Evolutionary conservation across 2,797 vertebrate species (phyloP), one percentile per base, ranked within the genome.

Genomic region (Trachops cirrhosus): DNA sequence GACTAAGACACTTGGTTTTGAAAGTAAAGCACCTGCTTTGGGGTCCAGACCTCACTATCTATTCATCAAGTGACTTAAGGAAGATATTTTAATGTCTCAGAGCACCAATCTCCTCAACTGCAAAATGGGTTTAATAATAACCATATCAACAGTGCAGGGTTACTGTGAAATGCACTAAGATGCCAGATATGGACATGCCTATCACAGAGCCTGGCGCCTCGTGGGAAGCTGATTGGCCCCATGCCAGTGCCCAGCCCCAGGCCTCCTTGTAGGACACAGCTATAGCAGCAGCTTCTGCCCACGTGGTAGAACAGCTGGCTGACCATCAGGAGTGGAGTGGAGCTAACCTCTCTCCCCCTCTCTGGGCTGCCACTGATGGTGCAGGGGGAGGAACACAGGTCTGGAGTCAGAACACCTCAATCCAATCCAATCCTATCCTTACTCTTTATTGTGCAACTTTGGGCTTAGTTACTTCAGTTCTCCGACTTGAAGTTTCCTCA

Each of bases 401-500:
- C 41, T 22, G 50, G 50, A 48, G 26, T 57, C 64, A 54, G 41
- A 62, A 32, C 71, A 70, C 11, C 18, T 22, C 21, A 7, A 21
- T 70, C 50, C 18, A 32, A 62, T 64, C 50, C 18, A 34, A 68
- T 54, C 24, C 46, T n/a, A 75, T 4, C 12, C n/a, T 14, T 10
- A 15, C 4, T 50, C 14, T 37, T 24, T 50, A 22, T 11, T 85
- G 8, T 9, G 5, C 71, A 34, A 77, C 3, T n/a, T 50, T 39
- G 52, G 64, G 32, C 57, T 75, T 82, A 11, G 62, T 89, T 87
- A 95, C 15, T 54, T 93, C 22, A n/a, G 8, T 15, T 90, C 21
- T 80, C 77, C 48, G 52, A 94, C 87, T 78, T 52, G 57, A 52
- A 8, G 16, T 89, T 80, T 91, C 52, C 37, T 91, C 41, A 54